Percentiles rank a stretch among this genome's conserved stretches.
Conservation (phyloP, 1,140 invertebrate genomes). For the Drosophila ambigua region DNA sequence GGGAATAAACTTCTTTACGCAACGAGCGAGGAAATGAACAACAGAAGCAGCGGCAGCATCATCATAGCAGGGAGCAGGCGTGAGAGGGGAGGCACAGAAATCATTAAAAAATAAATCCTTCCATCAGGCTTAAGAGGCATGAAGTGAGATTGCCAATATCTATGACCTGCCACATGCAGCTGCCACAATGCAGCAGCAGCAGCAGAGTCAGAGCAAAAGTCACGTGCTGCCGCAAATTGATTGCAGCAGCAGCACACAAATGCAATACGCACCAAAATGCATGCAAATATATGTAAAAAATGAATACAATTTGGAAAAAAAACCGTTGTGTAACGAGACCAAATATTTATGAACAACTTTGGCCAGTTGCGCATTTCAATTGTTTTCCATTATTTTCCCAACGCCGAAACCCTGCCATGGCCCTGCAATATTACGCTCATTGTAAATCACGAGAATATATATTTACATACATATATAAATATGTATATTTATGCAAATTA, state of each 20-base stretch:
- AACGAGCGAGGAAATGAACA: slow-evolving; percentile 25
- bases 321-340: slow-evolving; percentile 1
- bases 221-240: slow-evolving; percentile 59
- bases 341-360: slow-evolving; percentile 62
- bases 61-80: neutral
- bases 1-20: slow-evolving; percentile 57
- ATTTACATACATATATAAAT: neutral
- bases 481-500: slow-evolving; percentile 40
- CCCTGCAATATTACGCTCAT: slow-evolving; percentile 16
- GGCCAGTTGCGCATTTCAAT: slow-evolving; percentile 48
- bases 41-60: neutral
- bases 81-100: slow-evolving; percentile 5
- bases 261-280: slow-evolving; percentile 19
- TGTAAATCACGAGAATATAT: slow-evolving; percentile 22
- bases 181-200: slow-evolving; percentile 6
- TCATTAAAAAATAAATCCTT: slow-evolving; percentile 52
- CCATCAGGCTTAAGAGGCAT: slow-evolving; percentile 43
- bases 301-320: neutral
- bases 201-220: slow-evolving; percentile 33
- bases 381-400: slow-evolving; percentile 26
- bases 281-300: neutral
- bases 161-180: slow-evolving; percentile 54
- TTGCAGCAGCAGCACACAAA: slow-evolving; percentile 22
- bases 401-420: neutral
- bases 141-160: slow-evolving; percentile 51